Evolutionary conservation across 2,797 vertebrate genomes (phyloP).

Genomic region (Anas flavirostris): DNA sequence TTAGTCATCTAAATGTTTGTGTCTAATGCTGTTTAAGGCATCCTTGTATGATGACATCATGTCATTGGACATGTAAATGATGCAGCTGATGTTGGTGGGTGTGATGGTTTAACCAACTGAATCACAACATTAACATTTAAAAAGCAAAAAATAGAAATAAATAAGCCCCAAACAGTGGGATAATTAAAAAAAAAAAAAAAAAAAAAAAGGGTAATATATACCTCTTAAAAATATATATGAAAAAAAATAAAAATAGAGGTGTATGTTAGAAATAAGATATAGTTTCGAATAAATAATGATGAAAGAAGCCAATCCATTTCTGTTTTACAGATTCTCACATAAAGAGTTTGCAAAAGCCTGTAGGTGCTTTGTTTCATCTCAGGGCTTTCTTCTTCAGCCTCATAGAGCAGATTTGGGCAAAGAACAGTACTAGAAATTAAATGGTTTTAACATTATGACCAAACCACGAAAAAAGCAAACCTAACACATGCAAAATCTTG

Average conservation of each 20-base stretch:
- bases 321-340: neutral
- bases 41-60: neutral
- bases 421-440: neutral
- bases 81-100: neutral
- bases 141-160: neutral
- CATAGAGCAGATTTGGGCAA: neutral
- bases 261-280: neutral
- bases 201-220: too few relatives aligned
- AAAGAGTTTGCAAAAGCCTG: fast-evolving
- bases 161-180: neutral
- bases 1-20: neutral
- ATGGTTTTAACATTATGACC: neutral
- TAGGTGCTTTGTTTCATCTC: neutral
- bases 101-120: neutral
- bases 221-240: neutral
- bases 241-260: neutral
- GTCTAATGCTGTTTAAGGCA: neutral
- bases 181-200: neutral
- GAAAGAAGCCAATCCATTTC: neutral
- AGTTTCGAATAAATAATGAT: neutral
- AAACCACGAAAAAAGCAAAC: neutral
- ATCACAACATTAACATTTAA: neutral
- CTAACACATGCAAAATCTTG: neutral
- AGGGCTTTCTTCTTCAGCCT: neutral
- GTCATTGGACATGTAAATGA: neutral